phyloP scores from a whole-genome alignment of 2,113 vertebrate species.

The Corythoichthys intestinalis region DNA sequence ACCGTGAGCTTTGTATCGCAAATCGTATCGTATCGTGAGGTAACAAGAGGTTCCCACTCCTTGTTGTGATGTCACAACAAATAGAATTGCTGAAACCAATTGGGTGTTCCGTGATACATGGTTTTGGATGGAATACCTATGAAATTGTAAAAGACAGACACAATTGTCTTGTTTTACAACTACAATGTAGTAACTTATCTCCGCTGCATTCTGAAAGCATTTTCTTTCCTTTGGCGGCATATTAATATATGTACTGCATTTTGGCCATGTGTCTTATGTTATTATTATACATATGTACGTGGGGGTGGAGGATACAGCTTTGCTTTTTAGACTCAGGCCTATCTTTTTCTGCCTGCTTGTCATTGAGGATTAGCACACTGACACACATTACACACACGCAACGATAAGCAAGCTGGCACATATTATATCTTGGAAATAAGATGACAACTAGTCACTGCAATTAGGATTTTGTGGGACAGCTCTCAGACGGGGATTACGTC shows the following conservation, averaged over 20 bases:
- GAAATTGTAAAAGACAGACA: slow-evolving; percentile 6
- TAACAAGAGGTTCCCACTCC: too few species aligned
- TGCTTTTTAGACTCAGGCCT: slow-evolving; percentile 28
- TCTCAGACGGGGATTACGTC: slow-evolving; percentile 25
- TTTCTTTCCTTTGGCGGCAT: slow-evolving; percentile 12
- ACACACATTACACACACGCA: slow-evolving; percentile 44
- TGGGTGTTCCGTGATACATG: too few species aligned
- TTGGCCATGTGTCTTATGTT: background rate
- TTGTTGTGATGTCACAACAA: too few species aligned
- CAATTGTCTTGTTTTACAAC: slow-evolving; percentile 23
- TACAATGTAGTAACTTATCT: slow-evolving; percentile 18
- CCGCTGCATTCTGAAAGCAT: slow-evolving; percentile 22
- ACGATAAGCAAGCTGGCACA: slow-evolving; percentile 8
- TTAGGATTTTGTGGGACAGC: background rate
- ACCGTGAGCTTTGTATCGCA: too few species aligned
- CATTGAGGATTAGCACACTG: slow-evolving; percentile 58
- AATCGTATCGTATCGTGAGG: too few species aligned
- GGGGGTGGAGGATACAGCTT: background rate
- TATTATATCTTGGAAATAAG: slow-evolving; percentile 1
- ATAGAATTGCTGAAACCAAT: too few species aligned
- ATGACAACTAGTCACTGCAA: slow-evolving; percentile 22
- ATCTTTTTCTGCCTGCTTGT: slow-evolving; percentile 33
- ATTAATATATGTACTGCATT: slow-evolving; percentile 9
- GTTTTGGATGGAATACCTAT: too few species aligned
- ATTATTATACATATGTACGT: slow-evolving; percentile 1